Base-by-base conservation (phyloP, 1,140 invertebrate genomes). In the Asobara japonica region DNA sequence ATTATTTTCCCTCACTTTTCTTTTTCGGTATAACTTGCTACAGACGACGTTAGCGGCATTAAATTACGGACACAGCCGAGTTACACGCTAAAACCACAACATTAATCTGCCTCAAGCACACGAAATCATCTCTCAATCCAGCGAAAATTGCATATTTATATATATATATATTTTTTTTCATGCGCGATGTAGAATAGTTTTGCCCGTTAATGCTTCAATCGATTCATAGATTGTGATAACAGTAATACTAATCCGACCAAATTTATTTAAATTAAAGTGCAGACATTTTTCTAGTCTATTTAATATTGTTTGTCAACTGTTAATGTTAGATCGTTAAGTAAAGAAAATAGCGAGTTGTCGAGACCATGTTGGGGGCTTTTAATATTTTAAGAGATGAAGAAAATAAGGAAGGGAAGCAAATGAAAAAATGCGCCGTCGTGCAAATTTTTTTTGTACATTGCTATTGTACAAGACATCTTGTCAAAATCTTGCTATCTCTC, bases 11-110 rank as follows among this genome's bases (percentile, higher is more conserved):
- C 74, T 75, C 65, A 48, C 74, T 33, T 73, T 60, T 72, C n/a
- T 48, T 72, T 62, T 67, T 77, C 69, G 74, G 41, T 61, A 61
- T 76, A 71, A 70, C 56, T 74, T 61, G 74, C 74, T 74, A 72
- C 77, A 84, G 83, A 81, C 71, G 73, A 82, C 72, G 74, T 79
- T 69, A 78, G 78, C 71, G 79, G 81, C 78, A 76, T 82, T 76
- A 73, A 72, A 33, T 73, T 83, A 68, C 77, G 72, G 13, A 70
- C 77, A 56, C 80, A 82, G 74, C 82, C 77, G 67, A 74, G 72
- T 73, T 22, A 78, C 71, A 77, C 73, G 61, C 77, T 80, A 79
- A 79, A 79, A 72, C 72, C 71, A 70, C 70, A 67, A 65, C 61
- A 82, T 3, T 80, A 80, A 76, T 65, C 67, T 62, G 51, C 71